A percentile compares a stretch with the other conserved stretches of the same genome.
Conservation (phyloP, 2,797 vertebrate genomes). For the Tenualosa ilisha region DNA sequence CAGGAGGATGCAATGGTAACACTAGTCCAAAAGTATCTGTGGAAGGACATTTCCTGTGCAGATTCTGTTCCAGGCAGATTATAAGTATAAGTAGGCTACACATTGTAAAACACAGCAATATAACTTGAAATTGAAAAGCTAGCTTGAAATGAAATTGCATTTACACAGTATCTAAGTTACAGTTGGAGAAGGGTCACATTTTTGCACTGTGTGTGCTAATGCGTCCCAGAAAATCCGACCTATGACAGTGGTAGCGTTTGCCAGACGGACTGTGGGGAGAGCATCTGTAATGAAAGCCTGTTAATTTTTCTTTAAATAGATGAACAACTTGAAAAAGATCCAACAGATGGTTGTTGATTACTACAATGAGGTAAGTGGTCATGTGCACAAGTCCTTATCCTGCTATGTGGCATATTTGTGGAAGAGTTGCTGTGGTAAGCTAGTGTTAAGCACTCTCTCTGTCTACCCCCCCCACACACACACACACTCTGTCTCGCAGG, state of each 20-base stretch:
- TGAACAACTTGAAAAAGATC: constrained; percentile 97
- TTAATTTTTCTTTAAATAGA: constrained; percentile 68
- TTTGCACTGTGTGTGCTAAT: background rate
- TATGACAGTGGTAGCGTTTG: background rate
- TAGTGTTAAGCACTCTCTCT: no score
- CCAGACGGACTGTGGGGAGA: background rate
- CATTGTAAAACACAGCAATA: no score
- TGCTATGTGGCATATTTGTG: background rate
- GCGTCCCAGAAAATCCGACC: no score
- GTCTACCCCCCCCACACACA: background rate
- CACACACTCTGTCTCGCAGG: constrained; percentile 65
- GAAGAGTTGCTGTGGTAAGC: no score
- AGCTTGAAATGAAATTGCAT: no score
- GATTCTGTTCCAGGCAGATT: no score
- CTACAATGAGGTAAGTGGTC: constrained; percentile 87
- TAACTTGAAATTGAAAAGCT: no score
- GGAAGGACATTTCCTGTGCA: no score
- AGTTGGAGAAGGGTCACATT: background rate
- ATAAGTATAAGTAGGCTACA: no score
- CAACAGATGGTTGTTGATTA: constrained; percentile 94
- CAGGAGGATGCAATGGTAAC: no score
- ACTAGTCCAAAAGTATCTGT: no score
- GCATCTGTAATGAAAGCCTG: background rate
- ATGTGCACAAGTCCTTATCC: background rate
- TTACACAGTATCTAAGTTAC: no score